Evolutionary conservation across 2,113 vertebrate genomes (phyloP), one percentile per base, ranked within the genome.

Genomic region (Ptilorrhoa leucosticta): DNA sequence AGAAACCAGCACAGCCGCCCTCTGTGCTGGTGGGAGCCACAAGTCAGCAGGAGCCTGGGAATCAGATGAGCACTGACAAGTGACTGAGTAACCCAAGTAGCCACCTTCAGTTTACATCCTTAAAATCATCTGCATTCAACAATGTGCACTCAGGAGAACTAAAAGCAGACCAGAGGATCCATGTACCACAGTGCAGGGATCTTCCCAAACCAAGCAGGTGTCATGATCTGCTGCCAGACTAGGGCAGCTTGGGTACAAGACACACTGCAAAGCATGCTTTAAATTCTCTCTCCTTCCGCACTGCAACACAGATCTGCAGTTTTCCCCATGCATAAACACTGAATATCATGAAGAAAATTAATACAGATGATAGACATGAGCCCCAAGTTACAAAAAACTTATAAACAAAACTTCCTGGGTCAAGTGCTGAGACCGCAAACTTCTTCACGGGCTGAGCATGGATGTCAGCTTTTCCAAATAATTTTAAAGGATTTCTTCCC

Each of bases 1-100:
- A 48, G 24, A 90, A 66, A 83, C 21, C 30, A 7, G 24, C 56
- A 31, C 0, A 1, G 45, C n/a, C 0, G 0, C 17, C 6, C 60
- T 40, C 37, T 37, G 57, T 8, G 3, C 42, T 23, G 13, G 64
- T 3, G 6, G 76, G 64, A 39, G 80, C 18, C 35, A 57, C 13
- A 84, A 45, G 50, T 42, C 64, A 39, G 48, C 1, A 2, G 76
- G 66, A 48, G 63, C 28, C 35, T 89, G 68, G 57, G 80, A 93
- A 84, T 83, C 63, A 47, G 72, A 60, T 1, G 0, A 64, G 45
- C 45, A 77, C n/a, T 60, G 44, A 76, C 42, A 84, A 93, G 65
- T 48, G 27, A 30, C 72, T 26, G 69, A 83, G 76, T 72, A 87
- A 89, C 45, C 61, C 51, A 45, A 75, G 73, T 45, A 91, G 90